These are phyloP conservation scores for Piprites chloris DNA, from an alignment of 2,113 vertebrate species.

Conservation along the genomic window DNA sequence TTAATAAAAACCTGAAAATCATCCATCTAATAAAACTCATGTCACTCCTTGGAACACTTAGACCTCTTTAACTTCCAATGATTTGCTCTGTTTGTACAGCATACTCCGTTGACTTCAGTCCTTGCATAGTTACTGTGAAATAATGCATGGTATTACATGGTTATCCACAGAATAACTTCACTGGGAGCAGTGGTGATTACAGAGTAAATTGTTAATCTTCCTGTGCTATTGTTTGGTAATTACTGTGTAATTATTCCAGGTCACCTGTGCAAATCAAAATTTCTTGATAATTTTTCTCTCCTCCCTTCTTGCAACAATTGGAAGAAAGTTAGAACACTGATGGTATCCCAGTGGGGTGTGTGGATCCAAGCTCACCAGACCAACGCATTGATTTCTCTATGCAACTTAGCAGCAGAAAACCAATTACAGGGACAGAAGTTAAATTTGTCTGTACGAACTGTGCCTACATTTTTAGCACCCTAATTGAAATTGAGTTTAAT, in stretches of 20 bases:
- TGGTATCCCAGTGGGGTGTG: not conserved
- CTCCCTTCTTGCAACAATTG: not conserved
- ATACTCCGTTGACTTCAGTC: slow-evolving; percentile 29
- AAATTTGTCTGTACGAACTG: not conserved
- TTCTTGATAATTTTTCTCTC: slow-evolving; percentile 22
- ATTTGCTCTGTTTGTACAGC: slow-evolving; percentile 38
- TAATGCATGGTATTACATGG: slow-evolving; percentile 60
- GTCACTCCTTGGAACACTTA: not conserved
- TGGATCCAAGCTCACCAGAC: not conserved
- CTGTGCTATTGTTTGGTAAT: slow-evolving; percentile 49
- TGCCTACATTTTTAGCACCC: not conserved
- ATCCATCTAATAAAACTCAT: not conserved
- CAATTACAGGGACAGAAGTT: not conserved
- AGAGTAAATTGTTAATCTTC: slow-evolving; percentile 43
- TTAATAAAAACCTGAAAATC: slow-evolving; percentile 13
- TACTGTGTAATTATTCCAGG: slow-evolving; percentile 32
- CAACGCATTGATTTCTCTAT: not conserved
- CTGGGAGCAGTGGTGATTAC: slow-evolving; percentile 49
- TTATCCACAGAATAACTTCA: slow-evolving; percentile 62
- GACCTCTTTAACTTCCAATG: not conserved
- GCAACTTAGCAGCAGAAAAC: not conserved
- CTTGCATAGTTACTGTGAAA: slow-evolving; percentile 56
- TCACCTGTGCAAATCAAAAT: slow-evolving; percentile 55
- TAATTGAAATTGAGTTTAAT: not conserved
- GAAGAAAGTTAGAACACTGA: not conserved